Evolutionary conservation across 2,888 invertebrate species (phyloP), one percentile per base, ranked within the genome.

Genomic region (Drosophila merina): DNA sequence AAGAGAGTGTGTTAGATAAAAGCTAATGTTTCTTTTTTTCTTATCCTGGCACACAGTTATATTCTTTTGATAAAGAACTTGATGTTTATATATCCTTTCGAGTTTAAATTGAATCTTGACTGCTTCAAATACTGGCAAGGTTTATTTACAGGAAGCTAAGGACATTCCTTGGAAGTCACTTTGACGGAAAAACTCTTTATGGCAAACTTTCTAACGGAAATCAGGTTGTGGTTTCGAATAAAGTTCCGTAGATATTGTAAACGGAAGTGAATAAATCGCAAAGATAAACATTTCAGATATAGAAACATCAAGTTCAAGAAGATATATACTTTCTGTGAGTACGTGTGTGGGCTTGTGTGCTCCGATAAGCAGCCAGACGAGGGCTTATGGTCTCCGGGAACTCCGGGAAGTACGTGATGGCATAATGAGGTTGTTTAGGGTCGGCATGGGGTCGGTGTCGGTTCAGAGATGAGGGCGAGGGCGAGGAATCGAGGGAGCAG

Each of bases 1-100:
- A 47, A 68, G 49, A 62, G 31, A 55, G 66, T 67, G 85, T 51
- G 88, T 81, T 81, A 81, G 86, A 81, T 79, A 87, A 73, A 75
- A 73, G 71, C 76, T 55, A 54, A n/a, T 26, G 38, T 10, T 12
- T n/a, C 1, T 33, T 31, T n/a, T 33, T 30, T 10, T 54, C 8
- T 58, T 47, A 26, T 44, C 62, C 28, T 28, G 4, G 5, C 28
- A 28, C 28, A 28, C 6, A 6, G 6, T 1, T 28, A 20, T 20
- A 48, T 63, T 51, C 28, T 12, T 47, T 57, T 48, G 10, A 36
- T 2, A 36, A 5, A 36, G 36, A 36, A 36, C n/a, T 36, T 36
- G 36, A 36, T 36, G 36, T 36, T 36, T 36, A 5, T 12, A 36
- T 4, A n/a, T 36, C 36, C 4, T 36, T n/a, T n/a, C n/a, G 6